Evolutionary conservation across 1,140 invertebrate species (phyloP).

Genomic region (Drosophila ohnishii): DNA sequence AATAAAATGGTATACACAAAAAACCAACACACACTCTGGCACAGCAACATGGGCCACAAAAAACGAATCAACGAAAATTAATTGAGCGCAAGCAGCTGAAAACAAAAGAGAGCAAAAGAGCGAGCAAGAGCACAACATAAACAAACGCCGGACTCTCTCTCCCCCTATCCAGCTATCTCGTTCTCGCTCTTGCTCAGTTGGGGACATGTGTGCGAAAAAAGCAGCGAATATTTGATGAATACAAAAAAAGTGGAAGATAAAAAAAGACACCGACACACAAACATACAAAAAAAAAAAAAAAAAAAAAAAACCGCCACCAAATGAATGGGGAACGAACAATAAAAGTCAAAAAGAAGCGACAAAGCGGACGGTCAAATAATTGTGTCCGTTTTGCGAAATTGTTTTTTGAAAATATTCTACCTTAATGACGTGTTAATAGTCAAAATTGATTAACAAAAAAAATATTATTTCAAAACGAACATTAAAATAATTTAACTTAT

Average conservation of each 20-base stretch:
- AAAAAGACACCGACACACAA: constrained; percentile 64
- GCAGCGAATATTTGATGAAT: constrained; percentile 55
- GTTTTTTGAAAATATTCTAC: constrained; percentile 15
- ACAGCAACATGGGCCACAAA: constrained; percentile 46
- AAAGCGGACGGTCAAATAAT: constrained; percentile 50
- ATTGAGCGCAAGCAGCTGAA: constrained; percentile 74
- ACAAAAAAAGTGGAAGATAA: constrained; percentile 58
- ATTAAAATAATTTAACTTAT: neutral
- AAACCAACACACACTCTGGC: constrained; percentile 51
- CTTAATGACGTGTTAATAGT: constrained; percentile 23
- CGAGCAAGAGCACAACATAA: constrained; percentile 71
- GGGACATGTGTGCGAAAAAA: constrained; percentile 70
- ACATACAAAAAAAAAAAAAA: constrained; percentile 43
- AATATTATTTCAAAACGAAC: neutral
- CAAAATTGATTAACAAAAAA: constrained; percentile 2
- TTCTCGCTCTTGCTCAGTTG: constrained; percentile 15
- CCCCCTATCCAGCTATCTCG: constrained; percentile 6
- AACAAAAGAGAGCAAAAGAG: constrained; percentile 55
- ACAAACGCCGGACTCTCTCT: constrained; percentile 55
- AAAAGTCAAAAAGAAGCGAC: constrained; percentile 61
- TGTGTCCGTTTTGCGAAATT: constrained; percentile 28
- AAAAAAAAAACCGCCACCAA: constrained; percentile 60
- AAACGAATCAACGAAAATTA: constrained; percentile 80
- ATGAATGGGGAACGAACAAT: constrained; percentile 67
- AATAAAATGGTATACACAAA: constrained; percentile 78